Evolutionary conservation across 2,888 invertebrate genomes (phyloP).

Genomic region (Heliconius aoede): DNA sequence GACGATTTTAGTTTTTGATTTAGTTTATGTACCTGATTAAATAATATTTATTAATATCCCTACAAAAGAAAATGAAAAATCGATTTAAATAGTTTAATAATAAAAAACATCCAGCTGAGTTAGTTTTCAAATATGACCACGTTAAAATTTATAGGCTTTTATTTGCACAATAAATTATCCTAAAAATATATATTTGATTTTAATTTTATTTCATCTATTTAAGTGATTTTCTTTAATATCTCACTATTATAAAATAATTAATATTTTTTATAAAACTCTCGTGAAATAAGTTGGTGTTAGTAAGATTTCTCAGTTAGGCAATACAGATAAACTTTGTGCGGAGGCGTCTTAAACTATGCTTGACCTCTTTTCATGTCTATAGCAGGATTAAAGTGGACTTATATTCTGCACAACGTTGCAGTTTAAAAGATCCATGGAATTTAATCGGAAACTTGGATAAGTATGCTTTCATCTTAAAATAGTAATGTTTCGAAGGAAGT

Average conservation of each 20-base stretch:
- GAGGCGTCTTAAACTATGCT: slow-evolving; percentile 36
- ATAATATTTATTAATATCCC: not conserved
- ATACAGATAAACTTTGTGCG: slow-evolving; percentile 33
- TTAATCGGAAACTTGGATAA: slow-evolving; percentile 42
- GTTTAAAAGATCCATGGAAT: slow-evolving; percentile 42
- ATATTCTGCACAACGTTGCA: slow-evolving; percentile 44
- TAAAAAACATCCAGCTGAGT: too few species aligned
- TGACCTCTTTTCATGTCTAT: slow-evolving; percentile 40
- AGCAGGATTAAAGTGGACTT: slow-evolving; percentile 43
- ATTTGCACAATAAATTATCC: too few species aligned
- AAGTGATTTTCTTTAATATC: too few species aligned
- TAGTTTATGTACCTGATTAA: not conserved
- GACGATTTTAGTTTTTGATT: not conserved
- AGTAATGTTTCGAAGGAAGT: slow-evolving; percentile 13
- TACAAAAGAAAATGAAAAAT: too few species aligned
- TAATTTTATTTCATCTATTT: too few species aligned
- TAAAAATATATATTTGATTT: too few species aligned
- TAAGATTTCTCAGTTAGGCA: slow-evolving; percentile 16
- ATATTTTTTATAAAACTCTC: not conserved
- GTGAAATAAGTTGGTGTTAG: not conserved
- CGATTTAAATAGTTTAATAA: too few species aligned
- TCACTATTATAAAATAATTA: not conserved
- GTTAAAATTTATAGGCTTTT: too few species aligned
- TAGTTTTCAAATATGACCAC: too few species aligned
- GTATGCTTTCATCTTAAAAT: slow-evolving; percentile 32